phyloP scores from a whole-genome alignment of 2,797 vertebrate species.

The Mormyrus proboscirostris region DNA sequence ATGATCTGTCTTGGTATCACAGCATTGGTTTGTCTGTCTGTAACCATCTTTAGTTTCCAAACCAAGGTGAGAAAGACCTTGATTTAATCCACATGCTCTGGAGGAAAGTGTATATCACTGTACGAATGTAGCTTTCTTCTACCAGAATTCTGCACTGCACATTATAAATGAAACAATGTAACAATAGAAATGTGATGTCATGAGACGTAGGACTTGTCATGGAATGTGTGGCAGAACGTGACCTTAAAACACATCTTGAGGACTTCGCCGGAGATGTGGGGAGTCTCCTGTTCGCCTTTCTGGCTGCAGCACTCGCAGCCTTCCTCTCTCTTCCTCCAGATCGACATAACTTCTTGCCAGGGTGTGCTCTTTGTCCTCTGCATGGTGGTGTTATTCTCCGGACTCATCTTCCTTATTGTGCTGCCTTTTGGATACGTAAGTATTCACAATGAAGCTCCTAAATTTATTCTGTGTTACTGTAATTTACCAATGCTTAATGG shows the following conservation, averaged over 20 bases:
- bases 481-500: neutral
- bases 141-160: neutral
- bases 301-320: neutral
- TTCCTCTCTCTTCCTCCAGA: conserved; percentile 47
- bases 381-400: conserved; percentile 80
- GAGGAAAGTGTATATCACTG: neutral
- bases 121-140: neutral
- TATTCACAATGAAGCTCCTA: conserved; percentile 25
- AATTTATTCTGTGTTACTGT: neutral
- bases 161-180: neutral
- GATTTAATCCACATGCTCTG: neutral
- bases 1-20: conserved; percentile 85
- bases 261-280: neutral
- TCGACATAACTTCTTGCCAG: conserved; percentile 85
- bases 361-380: conserved; percentile 79
- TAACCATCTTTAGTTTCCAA: conserved; percentile 92
- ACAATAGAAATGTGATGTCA: neutral
- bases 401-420: conserved; percentile 71
- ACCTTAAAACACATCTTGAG: too few relatives aligned
- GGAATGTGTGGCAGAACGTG: too few relatives aligned
- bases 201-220: too few relatives aligned
- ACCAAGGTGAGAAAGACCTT: conserved; percentile 68
- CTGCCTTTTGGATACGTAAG: conserved; percentile 88
- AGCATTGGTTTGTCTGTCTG: conserved; percentile 76
- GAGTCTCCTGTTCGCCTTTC: neutral